These are phyloP conservation scores for Drosophila bocki DNA, from an alignment of 1,140 invertebrate genomes.

Conservation along the genomic window DNA sequence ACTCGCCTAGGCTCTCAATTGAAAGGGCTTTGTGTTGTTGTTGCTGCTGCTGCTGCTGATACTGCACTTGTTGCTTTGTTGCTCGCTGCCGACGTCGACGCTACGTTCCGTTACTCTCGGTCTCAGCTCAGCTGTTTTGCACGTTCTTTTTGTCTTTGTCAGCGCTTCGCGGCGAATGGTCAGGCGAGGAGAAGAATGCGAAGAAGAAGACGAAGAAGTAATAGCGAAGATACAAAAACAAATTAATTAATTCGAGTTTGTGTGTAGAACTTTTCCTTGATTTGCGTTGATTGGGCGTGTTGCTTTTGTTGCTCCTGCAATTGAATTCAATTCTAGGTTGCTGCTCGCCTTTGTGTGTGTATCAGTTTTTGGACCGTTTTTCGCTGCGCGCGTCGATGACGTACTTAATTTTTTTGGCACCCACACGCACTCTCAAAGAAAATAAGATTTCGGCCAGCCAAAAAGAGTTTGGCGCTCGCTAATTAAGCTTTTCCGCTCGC, in stretches of 20 bases:
- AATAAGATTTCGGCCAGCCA: slow-evolving; percentile 49
- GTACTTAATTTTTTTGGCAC: slow-evolving; percentile 64
- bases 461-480: slow-evolving; percentile 30
- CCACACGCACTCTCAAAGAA: slow-evolving; percentile 32
- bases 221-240: slow-evolving; percentile 56
- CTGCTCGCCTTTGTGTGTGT: slow-evolving; percentile 23
- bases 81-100: slow-evolving; percentile 28
- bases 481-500: slow-evolving; percentile 54
- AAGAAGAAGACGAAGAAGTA: not conserved
- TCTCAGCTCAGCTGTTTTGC: slow-evolving; percentile 68
- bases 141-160: slow-evolving; percentile 51
- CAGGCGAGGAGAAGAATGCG: slow-evolving; percentile 2
- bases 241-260: slow-evolving; percentile 67
- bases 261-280: slow-evolving; percentile 60
- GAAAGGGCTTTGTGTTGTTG: slow-evolving; percentile 43
- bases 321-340: slow-evolving; percentile 60
- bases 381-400: slow-evolving; percentile 77
- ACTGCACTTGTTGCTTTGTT: slow-evolving; percentile 58
- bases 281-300: slow-evolving; percentile 56
- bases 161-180: slow-evolving; percentile 56
- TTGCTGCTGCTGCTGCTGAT: slow-evolving; percentile 11
- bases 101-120: slow-evolving; percentile 51
- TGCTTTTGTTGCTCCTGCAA: slow-evolving; percentile 55
- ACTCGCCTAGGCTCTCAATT: slow-evolving; percentile 17
- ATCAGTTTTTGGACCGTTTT: slow-evolving; percentile 24